Conservation (phyloP, 2,888 invertebrate species). For the Mantis religiosa region DNA sequence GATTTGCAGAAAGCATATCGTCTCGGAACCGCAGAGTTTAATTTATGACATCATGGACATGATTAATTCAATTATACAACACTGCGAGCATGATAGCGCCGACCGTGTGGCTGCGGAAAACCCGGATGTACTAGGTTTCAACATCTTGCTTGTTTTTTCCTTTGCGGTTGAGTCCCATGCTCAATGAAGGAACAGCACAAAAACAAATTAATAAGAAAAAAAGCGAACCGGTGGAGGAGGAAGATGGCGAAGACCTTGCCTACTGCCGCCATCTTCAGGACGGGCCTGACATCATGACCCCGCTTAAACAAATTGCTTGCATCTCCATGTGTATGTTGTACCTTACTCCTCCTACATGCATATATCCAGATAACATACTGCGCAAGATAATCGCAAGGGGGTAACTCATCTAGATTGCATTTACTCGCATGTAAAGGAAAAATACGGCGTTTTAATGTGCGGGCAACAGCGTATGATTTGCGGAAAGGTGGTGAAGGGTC, state of each 20-base stretch:
- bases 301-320: conserved; percentile 17
- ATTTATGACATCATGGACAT: background rate
- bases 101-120: background rate
- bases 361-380: background rate
- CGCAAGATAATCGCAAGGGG: background rate
- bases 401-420: background rate
- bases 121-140: background rate
- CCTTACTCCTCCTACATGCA: background rate
- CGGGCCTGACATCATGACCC: conserved; percentile 17
- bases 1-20: background rate
- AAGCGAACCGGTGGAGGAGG: background rate
- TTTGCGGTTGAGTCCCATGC: background rate
- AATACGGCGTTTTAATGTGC: background rate
- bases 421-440: background rate
- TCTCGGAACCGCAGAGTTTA: background rate
- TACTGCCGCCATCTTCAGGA: conserved; percentile 7
- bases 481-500: background rate
- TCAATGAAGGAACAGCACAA: background rate
- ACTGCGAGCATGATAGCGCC: background rate
- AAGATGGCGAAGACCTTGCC: background rate
- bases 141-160: background rate
- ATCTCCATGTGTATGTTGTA: background rate
- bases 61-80: background rate
- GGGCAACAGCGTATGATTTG: background rate
- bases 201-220: background rate